Base-by-base conservation (phyloP, 2,888 invertebrate species). In the Electrophaes corylata region DNA sequence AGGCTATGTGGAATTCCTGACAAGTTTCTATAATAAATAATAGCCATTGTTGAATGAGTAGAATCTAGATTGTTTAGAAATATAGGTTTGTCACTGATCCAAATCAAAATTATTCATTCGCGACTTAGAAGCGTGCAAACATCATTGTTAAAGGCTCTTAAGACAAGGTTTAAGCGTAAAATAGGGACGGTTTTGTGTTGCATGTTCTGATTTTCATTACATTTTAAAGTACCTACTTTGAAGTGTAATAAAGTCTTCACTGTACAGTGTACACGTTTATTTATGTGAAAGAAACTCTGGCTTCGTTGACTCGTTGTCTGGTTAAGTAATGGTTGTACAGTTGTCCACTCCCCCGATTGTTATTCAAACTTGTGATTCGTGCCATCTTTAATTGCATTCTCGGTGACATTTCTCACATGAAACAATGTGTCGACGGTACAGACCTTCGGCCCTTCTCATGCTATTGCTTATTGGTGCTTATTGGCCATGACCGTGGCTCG, bases 401-500 rank as follows among this genome's bases (percentile, higher is more conserved):
- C 41, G 35, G 18, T n/a, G 19, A 18, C 54, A 55, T 55, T 37
- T 60, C 55, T 55, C 48, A 62, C 64, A 58, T 66, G 62, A 66
- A 68, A 71, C 66, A 66, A 70, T 64, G 61, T 61, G 64, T 37
- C 55, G 51, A 62, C 73, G 69, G 70, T 70, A 74, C 61, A 77
- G 74, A 83, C 83, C 84, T 84, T 83, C 78, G 71, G 64, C 71
- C 68, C 86, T 90, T 88, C 83, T 75, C 83, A 84, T 84, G 82
- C 81, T 80, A 81, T 81, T 84, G 87, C 87, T 87, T 90, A 88
- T 89, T 88, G 88, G 85, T 90, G 89, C 88, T 90, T 89, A 91
- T 91, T 91, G 88, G 84, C 91, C 91, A 88, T 91, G 91, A 89
- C 91, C 91, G 75, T 91, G 89, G 76, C 80, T 85, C 65, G 77